Conservation (phyloP, 2,113 vertebrate species). For the Nanger granti region DNA sequence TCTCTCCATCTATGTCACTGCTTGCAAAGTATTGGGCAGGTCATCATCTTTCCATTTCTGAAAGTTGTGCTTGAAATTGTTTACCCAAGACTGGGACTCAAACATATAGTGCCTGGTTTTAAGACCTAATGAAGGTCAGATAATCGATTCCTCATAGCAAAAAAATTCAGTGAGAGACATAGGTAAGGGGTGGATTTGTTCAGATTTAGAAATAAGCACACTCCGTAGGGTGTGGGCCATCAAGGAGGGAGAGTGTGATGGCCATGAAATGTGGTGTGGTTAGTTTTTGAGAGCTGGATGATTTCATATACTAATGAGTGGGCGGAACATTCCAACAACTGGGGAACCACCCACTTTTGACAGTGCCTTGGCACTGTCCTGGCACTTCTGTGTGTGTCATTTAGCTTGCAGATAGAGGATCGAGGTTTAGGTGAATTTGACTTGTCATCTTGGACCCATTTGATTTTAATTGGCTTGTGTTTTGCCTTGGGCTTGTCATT, state of each 20-base stretch:
- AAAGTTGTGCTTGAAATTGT: not conserved
- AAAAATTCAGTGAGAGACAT: not conserved
- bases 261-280: not conserved
- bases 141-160: not conserved
- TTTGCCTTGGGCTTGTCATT: not conserved
- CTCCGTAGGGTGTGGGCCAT: not conserved
- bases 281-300: not conserved
- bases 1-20: not conserved
- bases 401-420: not conserved
- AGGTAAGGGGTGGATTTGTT: not conserved
- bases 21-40: not conserved
- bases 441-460: not conserved
- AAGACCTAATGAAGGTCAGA: not conserved
- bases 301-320: not conserved
- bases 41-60: not conserved
- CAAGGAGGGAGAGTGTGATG: not conserved
- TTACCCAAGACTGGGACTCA: not conserved
- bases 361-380: not conserved
- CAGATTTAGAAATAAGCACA: not conserved
- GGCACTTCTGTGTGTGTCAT: not conserved
- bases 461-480: not conserved
- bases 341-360: not conserved
- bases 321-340: accelerated
- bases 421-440: not conserved
- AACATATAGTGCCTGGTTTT: not conserved